Percentiles rank a stretch among this genome's conserved stretches.
Evolutionary conservation across 2,113 vertebrate species (phyloP).

Genomic region (Edolisoma coerulescens): DNA sequence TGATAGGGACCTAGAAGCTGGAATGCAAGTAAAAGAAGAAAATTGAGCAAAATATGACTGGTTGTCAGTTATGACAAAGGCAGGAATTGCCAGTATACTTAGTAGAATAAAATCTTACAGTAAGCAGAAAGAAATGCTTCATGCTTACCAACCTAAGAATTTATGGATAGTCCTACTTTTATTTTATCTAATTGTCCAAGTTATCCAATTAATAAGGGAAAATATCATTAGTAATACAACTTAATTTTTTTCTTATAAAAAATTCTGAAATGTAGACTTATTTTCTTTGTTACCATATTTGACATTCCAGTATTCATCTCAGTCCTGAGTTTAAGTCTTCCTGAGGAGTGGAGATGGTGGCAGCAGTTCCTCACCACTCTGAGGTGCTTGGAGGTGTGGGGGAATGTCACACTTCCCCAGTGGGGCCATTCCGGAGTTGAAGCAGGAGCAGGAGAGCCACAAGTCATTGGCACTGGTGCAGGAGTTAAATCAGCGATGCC

Average conservation of each 20-base stretch:
- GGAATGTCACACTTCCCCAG: not conserved
- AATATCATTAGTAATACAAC: not conserved
- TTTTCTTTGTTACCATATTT: not conserved
- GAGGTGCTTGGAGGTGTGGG: not conserved
- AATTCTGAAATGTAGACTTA: not conserved
- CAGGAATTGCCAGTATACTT: not conserved
- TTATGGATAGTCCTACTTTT: not conserved
- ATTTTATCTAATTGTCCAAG: not conserved
- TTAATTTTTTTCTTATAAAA: not conserved
- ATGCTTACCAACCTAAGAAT: not conserved
- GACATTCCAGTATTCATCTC: not conserved
- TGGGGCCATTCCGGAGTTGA: not conserved
- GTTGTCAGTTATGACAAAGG: not conserved
- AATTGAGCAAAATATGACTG: not conserved
- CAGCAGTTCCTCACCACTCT: not conserved
- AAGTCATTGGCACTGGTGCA: not conserved
- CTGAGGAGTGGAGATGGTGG: not conserved
- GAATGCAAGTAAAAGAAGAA: not conserved
- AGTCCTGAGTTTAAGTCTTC: not conserved
- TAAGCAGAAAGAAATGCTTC: accelerated
- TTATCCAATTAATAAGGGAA: not conserved
- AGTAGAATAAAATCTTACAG: not conserved
- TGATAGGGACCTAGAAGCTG: not conserved
- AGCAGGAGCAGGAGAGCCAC: not conserved
- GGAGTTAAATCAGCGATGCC: not conserved